phyloP scores from a whole-genome alignment of 2,888 invertebrate species.

The Lepas anatifera region DNA sequence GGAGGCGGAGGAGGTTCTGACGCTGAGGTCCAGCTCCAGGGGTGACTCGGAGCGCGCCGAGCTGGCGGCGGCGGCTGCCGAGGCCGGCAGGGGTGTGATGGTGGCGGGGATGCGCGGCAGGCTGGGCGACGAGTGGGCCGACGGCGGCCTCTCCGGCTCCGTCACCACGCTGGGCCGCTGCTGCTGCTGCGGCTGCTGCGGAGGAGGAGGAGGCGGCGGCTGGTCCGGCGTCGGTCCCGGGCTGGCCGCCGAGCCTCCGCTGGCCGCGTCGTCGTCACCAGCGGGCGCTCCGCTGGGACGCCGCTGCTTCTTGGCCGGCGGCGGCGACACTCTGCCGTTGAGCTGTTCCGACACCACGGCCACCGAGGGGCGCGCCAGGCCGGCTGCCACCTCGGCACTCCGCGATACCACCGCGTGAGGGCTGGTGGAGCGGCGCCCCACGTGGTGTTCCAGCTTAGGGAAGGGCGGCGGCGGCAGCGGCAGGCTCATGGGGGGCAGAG shows the following conservation, averaged over 20 bases:
- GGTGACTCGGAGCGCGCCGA: background rate
- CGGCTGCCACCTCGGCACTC: background rate
- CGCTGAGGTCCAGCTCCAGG: constrained; percentile 8
- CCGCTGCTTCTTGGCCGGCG: constrained; percentile 28
- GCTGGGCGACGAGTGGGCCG: background rate
- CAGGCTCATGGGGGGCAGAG: constrained; percentile 2
- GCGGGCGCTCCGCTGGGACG: constrained; percentile 21
- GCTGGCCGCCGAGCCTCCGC: constrained; percentile 30
- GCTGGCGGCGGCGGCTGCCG: background rate
- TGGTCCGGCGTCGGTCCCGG: constrained; percentile 28
- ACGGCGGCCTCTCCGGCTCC: constrained; percentile 2
- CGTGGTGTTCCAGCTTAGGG: background rate
- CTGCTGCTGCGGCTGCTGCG: too few relatives aligned
- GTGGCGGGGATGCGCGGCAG: constrained; percentile 12
- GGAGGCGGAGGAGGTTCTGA: background rate
- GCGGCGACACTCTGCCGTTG: constrained; percentile 5
- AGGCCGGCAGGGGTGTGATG: constrained; percentile 6
- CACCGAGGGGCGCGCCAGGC: background rate
- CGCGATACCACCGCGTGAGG: background rate
- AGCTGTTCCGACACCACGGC: constrained; percentile 1
- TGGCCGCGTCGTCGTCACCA: constrained; percentile 26
- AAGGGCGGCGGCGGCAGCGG: constrained; percentile 6
- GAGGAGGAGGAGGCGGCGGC: too few relatives aligned
- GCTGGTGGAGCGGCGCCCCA: background rate
- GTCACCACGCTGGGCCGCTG: background rate